Conservation (phyloP, 1,140 invertebrate genomes). For the Platyscapa corneri region DNA sequence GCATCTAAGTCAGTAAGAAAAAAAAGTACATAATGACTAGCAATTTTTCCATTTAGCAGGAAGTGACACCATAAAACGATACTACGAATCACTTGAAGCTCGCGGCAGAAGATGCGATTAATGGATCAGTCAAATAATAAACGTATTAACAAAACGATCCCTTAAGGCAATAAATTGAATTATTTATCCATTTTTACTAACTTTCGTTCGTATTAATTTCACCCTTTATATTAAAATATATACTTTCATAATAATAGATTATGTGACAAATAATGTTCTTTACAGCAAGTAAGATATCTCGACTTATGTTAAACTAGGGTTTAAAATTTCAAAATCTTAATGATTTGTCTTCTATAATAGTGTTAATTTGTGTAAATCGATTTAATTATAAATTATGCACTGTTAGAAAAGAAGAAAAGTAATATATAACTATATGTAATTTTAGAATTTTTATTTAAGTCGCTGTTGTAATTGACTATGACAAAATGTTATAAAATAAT, state of each 20-base stretch:
- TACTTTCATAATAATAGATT: neutral
- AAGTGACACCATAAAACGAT: neutral
- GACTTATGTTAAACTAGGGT: neutral
- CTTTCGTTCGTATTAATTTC: neutral
- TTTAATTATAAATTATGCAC: too few relatives aligned
- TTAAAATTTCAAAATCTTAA: neutral
- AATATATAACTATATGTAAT: too few relatives aligned
- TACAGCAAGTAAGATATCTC: neutral
- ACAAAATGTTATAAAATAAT: too few relatives aligned
- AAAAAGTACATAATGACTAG: neutral
- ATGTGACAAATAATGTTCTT: neutral
- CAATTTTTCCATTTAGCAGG: slow-evolving; percentile 19
- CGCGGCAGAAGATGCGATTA: slow-evolving; percentile 13
- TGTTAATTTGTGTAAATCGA: neutral
- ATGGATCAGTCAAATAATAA: slow-evolving; percentile 34
- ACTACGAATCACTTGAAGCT: slow-evolving; percentile 27
- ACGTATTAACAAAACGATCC: neutral
- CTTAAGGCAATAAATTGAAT: slow-evolving; percentile 36
- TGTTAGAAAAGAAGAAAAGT: too few relatives aligned
- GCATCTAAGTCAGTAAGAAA: neutral
- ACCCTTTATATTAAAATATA: neutral
- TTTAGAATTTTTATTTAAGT: too few relatives aligned
- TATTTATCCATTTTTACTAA: too few relatives aligned
- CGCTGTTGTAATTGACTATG: too few relatives aligned
- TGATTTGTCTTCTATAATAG: neutral